Evolutionary conservation across 2,797 vertebrate genomes (phyloP).

Genomic region (Iguana delicatissima): DNA sequence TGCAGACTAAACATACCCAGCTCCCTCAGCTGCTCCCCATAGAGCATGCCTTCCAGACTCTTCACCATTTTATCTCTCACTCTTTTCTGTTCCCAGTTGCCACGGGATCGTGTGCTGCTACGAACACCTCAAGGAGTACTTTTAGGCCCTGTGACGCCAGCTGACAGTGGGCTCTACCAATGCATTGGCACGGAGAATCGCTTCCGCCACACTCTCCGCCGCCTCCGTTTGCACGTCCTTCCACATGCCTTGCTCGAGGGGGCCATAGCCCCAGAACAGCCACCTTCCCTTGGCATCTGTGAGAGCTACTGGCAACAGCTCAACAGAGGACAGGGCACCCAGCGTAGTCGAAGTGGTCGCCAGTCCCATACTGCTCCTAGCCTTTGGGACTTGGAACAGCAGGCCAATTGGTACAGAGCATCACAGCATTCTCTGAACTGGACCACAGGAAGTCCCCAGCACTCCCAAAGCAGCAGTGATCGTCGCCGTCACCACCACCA

Average conservation of each 20-base stretch:
- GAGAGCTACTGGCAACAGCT: constrained; percentile 15
- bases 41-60: too few species aligned
- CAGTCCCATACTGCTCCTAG: not conserved
- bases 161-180: constrained; percentile 56
- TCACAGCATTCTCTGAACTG: constrained; percentile 17
- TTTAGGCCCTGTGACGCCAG: constrained; percentile 32
- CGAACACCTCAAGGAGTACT: constrained; percentile 59
- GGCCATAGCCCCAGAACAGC: constrained; percentile 25
- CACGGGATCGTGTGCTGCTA: constrained; percentile 42
- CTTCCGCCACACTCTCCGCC: constrained; percentile 53
- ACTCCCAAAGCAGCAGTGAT: not conserved
- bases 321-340: not conserved
- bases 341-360: constrained; percentile 13
- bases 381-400: constrained; percentile 28
- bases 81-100: constrained; percentile 27
- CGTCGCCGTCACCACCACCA: not conserved
- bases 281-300: constrained; percentile 16
- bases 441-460: constrained; percentile 5
- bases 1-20: too few species aligned
- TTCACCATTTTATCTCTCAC: not conserved
- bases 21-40: too few species aligned
- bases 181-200: constrained; percentile 65
- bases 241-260: constrained; percentile 51
- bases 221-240: constrained; percentile 52
- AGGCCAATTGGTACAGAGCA: not conserved